phyloP scores from a whole-genome alignment of 2,113 vertebrate genomes.

The Apteryx mantelli region DNA sequence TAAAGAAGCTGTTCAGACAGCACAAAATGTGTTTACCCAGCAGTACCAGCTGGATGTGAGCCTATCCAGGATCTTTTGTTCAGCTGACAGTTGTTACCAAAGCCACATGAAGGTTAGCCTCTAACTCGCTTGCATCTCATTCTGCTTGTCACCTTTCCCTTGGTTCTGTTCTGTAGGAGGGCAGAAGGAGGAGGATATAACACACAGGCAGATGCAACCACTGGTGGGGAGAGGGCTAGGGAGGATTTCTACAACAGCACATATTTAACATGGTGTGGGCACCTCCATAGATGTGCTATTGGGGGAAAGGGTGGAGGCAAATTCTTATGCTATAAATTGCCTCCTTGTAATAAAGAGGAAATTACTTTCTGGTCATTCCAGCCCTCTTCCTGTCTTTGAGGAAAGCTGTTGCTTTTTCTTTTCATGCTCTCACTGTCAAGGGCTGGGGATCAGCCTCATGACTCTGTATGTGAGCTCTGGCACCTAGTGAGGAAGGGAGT shows the following conservation, averaged over 20 bases:
- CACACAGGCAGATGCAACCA: rapidly evolving
- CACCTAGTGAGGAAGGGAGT: neutral
- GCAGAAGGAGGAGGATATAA: neutral
- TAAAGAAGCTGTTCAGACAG: constrained; percentile 28
- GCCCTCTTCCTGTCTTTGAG: neutral
- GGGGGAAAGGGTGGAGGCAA: neutral
- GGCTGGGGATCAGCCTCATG: neutral
- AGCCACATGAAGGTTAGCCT: neutral
- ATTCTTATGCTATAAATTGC: neutral
- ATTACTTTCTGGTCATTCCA: neutral
- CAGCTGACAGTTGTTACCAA: constrained; percentile 39
- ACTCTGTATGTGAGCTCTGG: neutral
- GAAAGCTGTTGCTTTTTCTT: neutral
- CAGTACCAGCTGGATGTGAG: constrained; percentile 18
- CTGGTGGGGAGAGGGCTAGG: neutral
- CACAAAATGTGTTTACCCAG: constrained; percentile 32
- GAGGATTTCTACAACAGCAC: neutral
- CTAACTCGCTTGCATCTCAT: neutral
- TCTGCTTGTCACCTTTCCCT: neutral
- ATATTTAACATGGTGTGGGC: neutral
- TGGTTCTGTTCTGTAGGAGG: neutral
- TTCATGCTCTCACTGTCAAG: neutral
- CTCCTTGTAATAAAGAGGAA: neutral
- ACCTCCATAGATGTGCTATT: rapidly evolving
- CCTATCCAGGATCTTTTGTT: neutral